phyloP scores from a whole-genome alignment of 2,113 vertebrate species.

The Marcusenius ussheri region DNA sequence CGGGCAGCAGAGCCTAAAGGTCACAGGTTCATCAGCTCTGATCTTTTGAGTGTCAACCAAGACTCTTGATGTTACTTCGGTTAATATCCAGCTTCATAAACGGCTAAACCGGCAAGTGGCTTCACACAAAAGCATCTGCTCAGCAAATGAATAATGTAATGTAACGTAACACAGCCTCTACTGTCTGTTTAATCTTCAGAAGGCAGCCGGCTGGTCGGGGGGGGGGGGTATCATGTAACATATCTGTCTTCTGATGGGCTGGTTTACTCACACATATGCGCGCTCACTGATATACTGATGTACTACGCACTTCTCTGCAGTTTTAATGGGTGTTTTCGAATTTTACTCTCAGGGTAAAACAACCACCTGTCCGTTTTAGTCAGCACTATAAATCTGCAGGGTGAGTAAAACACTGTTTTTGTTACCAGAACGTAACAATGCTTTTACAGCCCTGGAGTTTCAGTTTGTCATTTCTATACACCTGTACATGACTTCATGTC shows the following conservation, averaged over 20 bases:
- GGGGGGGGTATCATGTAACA: neutral
- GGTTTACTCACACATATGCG: neutral
- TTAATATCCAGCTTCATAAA: neutral
- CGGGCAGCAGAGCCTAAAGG: neutral
- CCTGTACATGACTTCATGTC: conserved; percentile 57
- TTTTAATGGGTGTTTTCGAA: neutral
- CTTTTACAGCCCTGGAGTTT: neutral
- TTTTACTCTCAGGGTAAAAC: neutral
- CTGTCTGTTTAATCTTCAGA: neutral
- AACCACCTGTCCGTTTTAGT: neutral
- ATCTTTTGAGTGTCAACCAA: neutral
- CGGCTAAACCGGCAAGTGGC: neutral
- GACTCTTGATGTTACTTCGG: neutral
- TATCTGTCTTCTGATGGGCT: neutral
- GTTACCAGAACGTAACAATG: neutral
- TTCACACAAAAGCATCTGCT: neutral
- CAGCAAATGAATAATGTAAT: conserved; percentile 1
- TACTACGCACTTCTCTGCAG: neutral
- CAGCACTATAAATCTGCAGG: neutral
- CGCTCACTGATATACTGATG: neutral
- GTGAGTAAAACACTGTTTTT: neutral
- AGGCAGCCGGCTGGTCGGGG: neutral
- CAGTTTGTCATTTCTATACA: conserved; percentile 33
- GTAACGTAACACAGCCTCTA: neutral
- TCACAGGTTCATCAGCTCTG: neutral